These are phyloP conservation scores for Spodoptera litura DNA, from an alignment of 1,140 invertebrate genomes.

Conservation along the genomic window DNA sequence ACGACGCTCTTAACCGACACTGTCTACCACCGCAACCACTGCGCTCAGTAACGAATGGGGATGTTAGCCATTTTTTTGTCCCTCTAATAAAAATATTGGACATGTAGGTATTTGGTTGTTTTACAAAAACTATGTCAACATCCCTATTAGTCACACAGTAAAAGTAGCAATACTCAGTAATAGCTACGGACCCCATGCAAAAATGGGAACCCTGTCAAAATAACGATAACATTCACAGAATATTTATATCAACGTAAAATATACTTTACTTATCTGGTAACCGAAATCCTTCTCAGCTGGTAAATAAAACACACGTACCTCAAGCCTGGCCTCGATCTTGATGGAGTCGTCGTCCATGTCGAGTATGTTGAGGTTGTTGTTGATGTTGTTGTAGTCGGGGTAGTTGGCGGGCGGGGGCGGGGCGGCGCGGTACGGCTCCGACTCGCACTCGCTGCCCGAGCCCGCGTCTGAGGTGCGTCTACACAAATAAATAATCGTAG, in stretches of 20 bases:
- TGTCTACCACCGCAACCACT: no score
- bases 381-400: constrained; percentile 76
- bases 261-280: no score
- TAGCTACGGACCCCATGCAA: not conserved
- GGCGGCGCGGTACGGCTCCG: constrained; percentile 46
- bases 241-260: no score
- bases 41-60: no score
- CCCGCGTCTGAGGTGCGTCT: constrained; percentile 53
- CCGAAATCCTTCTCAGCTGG: no score
- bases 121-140: no score
- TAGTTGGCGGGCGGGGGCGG: constrained; percentile 53
- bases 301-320: constrained; percentile 53
- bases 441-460: constrained; percentile 54
- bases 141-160: no score
- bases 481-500: not conserved
- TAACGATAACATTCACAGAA: not conserved
- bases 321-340: constrained; percentile 78
- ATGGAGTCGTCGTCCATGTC: constrained; percentile 85
- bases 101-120: no score
- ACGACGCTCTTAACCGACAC: no score
- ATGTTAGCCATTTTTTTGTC: no score
- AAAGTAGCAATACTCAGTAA: not conserved
- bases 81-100: no score
- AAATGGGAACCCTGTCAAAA: not conserved
- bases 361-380: constrained; percentile 81